Evolutionary conservation across 1,140 invertebrate species (phyloP).

Genomic region (Aradophagus sp.): DNA sequence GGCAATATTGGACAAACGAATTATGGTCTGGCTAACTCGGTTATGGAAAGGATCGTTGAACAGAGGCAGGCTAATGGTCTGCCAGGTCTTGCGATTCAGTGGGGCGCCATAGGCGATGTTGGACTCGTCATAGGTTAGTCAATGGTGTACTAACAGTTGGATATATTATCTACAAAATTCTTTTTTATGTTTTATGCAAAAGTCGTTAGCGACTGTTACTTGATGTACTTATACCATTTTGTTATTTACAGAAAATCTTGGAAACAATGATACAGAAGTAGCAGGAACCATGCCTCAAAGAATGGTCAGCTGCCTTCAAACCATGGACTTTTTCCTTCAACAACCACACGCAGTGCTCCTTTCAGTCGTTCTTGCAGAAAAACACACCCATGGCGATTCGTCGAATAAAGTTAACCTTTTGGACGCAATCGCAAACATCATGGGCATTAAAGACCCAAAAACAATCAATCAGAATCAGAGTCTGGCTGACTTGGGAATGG

Average conservation of each 20-base stretch:
- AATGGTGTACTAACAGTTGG: background rate
- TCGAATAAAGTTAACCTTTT: constrained; percentile 78
- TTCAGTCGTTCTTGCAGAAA: constrained; percentile 87
- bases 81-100: constrained; percentile 93
- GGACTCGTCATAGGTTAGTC: constrained; percentile 83
- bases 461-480: constrained; percentile 83
- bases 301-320: constrained; percentile 89
- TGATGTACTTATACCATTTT: background rate
- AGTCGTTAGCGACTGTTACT: background rate
- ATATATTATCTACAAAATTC: no score
- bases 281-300: constrained; percentile 95
- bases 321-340: constrained; percentile 91
- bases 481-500: constrained; percentile 95
- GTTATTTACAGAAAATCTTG: constrained; percentile 82
- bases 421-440: constrained; percentile 87
- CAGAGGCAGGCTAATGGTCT: constrained; percentile 86
- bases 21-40: constrained; percentile 96
- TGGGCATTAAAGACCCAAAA: constrained; percentile 89
- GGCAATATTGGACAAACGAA: constrained; percentile 97
- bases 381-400: constrained; percentile 76
- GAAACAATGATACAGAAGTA: constrained; percentile 90
- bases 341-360: constrained; percentile 90
- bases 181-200: no score
- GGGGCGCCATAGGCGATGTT: constrained; percentile 98
- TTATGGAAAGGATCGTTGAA: constrained; percentile 96